Conservation (phyloP, 2,797 vertebrate genomes). For the Crocodylus rhombifer region DNA sequence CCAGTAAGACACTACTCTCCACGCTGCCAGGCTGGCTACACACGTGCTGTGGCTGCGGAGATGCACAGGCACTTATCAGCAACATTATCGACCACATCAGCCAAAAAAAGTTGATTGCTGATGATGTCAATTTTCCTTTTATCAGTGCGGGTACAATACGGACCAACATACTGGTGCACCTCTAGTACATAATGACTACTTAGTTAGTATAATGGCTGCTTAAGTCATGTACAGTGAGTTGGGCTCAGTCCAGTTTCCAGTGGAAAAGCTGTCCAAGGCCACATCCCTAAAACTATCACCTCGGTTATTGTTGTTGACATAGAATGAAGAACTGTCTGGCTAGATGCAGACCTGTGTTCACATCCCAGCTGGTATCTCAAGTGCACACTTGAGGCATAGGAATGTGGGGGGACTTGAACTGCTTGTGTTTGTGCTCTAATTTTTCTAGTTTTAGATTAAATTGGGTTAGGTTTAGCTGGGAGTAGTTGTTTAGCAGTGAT, state of each 20-base stretch:
- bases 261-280: neutral
- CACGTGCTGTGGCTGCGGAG: no score
- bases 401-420: neutral
- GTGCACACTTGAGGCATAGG: neutral
- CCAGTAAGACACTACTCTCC: no score
- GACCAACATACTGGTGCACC: no score
- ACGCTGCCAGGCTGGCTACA: no score
- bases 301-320: neutral
- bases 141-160: no score
- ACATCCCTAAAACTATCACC: accelerated
- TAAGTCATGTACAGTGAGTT: neutral
- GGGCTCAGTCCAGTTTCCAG: neutral
- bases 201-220: neutral
- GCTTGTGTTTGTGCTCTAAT: neutral
- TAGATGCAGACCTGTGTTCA: neutral
- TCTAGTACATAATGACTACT: no score
- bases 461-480: no score
- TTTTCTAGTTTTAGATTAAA: neutral
- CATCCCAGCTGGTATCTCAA: accelerated
- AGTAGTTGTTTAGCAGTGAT: neutral
- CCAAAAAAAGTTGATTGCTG: no score
- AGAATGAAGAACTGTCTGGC: neutral
- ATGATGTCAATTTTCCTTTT: no score
- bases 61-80: no score
- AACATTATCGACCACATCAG: no score